Conservation (phyloP, 2,888 invertebrate genomes). For the Amphipyra berbera region DNA sequence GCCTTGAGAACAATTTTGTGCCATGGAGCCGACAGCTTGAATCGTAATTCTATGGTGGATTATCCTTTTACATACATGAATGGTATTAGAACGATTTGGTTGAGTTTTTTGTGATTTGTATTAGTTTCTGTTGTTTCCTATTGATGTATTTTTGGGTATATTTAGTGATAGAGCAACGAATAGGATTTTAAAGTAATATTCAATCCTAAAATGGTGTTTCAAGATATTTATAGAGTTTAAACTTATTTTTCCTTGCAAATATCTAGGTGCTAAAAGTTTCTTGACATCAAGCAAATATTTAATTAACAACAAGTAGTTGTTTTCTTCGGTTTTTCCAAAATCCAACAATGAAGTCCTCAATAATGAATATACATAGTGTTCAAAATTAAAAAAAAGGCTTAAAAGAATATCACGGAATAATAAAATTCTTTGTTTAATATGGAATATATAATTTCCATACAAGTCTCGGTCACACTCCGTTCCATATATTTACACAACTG, state of each 20-base stretch:
- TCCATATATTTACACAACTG: conserved; percentile 78
- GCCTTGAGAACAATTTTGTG: conserved; percentile 48
- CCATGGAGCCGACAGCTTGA: conserved; percentile 20
- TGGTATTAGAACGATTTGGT: conserved; percentile 23
- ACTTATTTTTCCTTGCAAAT: too few species aligned
- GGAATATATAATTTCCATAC: conserved; percentile 22
- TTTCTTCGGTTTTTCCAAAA: conserved; percentile 25
- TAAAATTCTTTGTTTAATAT: conserved; percentile 30
- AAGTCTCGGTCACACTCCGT: conserved; percentile 26
- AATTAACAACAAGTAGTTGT: conserved; percentile 1
- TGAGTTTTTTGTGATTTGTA: conserved; percentile 4
- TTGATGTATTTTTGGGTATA: background rate
- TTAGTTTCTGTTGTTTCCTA: background rate
- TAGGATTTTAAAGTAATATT: too few species aligned
- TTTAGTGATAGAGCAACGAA: background rate
- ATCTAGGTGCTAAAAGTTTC: background rate
- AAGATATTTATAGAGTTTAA: background rate
- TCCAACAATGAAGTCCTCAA: conserved; percentile 4
- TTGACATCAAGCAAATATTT: conserved; percentile 1
- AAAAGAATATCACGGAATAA: conserved; percentile 21
- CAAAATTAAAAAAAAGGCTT: conserved; percentile 12
- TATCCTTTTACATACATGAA: conserved; percentile 28
- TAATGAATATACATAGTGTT: conserved; percentile 32
- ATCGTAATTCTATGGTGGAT: conserved; percentile 36
- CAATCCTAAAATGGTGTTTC: too few species aligned